phyloP scores from a whole-genome alignment of 2,113 vertebrate genomes.

The Nycticebus coucang region DNA sequence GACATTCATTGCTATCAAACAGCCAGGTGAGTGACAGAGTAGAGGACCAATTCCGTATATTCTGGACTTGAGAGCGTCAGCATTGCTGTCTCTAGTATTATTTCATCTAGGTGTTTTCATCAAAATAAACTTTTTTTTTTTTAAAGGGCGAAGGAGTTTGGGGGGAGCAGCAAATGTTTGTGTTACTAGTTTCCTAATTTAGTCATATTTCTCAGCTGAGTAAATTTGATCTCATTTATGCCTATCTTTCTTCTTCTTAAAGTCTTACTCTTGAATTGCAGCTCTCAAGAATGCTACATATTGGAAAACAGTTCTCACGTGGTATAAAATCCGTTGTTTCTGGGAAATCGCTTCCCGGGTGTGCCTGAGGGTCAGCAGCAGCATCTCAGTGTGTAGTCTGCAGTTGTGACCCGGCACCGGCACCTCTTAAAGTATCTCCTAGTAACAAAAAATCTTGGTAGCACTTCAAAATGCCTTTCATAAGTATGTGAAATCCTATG shows the following conservation, averaged over 20 bases:
- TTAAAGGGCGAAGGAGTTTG: not conserved
- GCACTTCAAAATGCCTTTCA: not conserved
- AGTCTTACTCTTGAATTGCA: conserved; percentile 33
- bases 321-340: not conserved
- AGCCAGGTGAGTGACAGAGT: not conserved
- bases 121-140: not conserved
- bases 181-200: conserved; percentile 34
- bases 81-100: not conserved
- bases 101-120: conserved; percentile 54
- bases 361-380: conserved; percentile 41
- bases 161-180: not conserved
- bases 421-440: not conserved
- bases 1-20: not conserved
- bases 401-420: not conserved
- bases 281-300: not conserved
- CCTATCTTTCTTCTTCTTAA: not conserved
- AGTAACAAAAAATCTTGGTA: not conserved
- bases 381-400: not conserved
- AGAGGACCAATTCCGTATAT: not conserved
- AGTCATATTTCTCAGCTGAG: conserved; percentile 31
- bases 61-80: not conserved
- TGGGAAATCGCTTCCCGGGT: not conserved
- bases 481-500: not conserved
- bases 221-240: conserved; percentile 9
- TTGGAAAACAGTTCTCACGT: conserved; percentile 24